Base-by-base conservation (phyloP, 2,888 invertebrate genomes). In the Microplitis deprimator region DNA sequence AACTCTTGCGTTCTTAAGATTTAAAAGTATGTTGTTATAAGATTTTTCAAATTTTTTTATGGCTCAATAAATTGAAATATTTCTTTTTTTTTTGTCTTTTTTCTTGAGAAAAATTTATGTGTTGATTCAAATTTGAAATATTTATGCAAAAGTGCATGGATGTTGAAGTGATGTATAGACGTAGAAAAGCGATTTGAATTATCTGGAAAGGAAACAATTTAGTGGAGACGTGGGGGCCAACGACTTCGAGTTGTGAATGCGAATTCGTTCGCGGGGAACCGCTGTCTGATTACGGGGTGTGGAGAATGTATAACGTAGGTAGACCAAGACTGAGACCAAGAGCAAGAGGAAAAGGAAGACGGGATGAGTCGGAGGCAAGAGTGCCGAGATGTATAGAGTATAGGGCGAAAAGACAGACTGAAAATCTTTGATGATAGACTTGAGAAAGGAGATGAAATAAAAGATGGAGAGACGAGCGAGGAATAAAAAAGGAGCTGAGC, bases 221-320 rank as follows among this genome's bases (percentile, higher is more conserved):
- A 82, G 85, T 83, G 84, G 61, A 69, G 73, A 75, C 70, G 75
- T 62, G 50, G 72, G 78, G 76, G 81, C 78, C 38, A 60, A 62
- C 71, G n/a, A 71, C 71, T 71, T 82, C 83, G 83, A 85, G 87
- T 87, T 88, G 87, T 86, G 89, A 88, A 88, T 88, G 85, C 83
- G 86, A 88, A 88, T 86, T 85, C 85, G 83, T 85, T 85, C 81
- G 79, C 61, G 76, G 77, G 80, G 81, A 82, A 79, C 80, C 75
- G 79, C 69, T 50, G 70, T 76, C 82, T 87, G 86, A 88, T 88
- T 88, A 85, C 80, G 79, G 83, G 84, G 83, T 29, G 82, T 79
- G 81, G 78, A 75, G 80, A 80, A 6, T 20, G 6, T 59, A 38
- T 6, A 65, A 65, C 68, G 74, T 60, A 50, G n/a, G 65, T 59